Evolutionary conservation across 2,797 vertebrate species (phyloP), one percentile per base, ranked within the genome.

Genomic region (Buceros bicornis): DNA sequence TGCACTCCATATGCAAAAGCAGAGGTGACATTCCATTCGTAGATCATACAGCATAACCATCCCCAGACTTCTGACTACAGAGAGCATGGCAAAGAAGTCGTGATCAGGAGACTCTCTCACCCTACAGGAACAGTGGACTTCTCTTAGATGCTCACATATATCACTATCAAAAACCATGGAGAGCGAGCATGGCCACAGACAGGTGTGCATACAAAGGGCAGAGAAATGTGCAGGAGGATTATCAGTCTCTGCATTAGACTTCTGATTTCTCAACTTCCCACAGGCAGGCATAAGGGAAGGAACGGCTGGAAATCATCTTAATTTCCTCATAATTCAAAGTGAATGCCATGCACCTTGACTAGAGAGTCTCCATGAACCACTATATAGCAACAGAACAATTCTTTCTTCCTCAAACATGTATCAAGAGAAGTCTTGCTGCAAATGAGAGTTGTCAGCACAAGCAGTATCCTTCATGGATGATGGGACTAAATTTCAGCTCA

Each of bases 391-490:
- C 37, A 93, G 60, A 81, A 81, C 53, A 86, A 83, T 69, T 73
- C 50, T n/a, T 92, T 73, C 58, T 77, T 80, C 80, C 79, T 91
- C 31, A 65, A 86, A 65, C 18, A 50, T 13, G 21, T n/a, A 91
- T 78, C 71, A 87, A 50, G 69, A 89, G 42, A 85, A 77, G 60
- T 37, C 70, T 89, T 1, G 0, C 76, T 74, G 67, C 61, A 95
- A 96, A 91, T 31, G 42, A 91, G 82, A 83, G 57, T 64, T 93
- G 87, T 82, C 85, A 89, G 65, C 50, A 50, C 13, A 42, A 79
- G 47, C 3, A 84, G 50, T 37, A 94, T 69, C 86, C 88, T 87
- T 95, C 83, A 95, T 64, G 83, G 81, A 90, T 67, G 88, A 93
- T 10, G 37, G 66, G 28, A 82, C 76, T 69, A 69, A 53, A 85